Percentiles rank a stretch among this genome's conserved stretches.
Conservation (phyloP, 2,113 vertebrate genomes). For the Penelope pileata region DNA sequence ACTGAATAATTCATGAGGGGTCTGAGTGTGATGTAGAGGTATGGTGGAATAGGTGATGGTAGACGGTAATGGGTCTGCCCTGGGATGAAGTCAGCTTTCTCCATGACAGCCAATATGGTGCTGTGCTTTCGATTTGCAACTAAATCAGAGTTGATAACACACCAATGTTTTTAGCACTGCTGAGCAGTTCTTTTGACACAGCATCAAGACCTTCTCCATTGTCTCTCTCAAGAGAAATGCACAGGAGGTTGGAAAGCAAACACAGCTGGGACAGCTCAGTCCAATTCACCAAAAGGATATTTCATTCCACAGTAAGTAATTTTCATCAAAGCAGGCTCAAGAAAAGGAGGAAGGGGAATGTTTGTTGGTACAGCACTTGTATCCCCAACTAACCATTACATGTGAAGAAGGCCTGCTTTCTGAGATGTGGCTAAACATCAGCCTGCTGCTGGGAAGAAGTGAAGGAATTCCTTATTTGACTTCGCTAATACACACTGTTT, state of each 20-base stretch:
- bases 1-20: not conserved
- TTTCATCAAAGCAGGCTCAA: not conserved
- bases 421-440: not conserved
- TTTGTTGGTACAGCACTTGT: not conserved
- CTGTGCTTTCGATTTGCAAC: not conserved
- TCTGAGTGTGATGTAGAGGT: not conserved
- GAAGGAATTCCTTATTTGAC: not conserved
- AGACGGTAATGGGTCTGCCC: not conserved
- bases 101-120: not conserved
- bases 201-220: not conserved
- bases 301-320: not conserved
- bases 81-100: not conserved
- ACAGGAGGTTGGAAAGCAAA: not conserved
- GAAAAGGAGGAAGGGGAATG: not conserved
- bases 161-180: not conserved
- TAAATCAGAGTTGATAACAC: not conserved
- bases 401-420: not conserved
- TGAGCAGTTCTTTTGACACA: not conserved
- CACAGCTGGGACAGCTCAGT: not conserved
- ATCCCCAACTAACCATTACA: accelerated
- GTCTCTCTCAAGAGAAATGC: not conserved
- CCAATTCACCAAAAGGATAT: not conserved
- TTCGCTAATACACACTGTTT: not conserved
- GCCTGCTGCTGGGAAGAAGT: accelerated
- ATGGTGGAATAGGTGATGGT: not conserved